Percentiles rank a stretch among this genome's conserved stretches.
These are phyloP conservation scores for Ovibos moschatus DNA, from an alignment of 2,113 vertebrate genomes.

Conservation along the genomic window DNA sequence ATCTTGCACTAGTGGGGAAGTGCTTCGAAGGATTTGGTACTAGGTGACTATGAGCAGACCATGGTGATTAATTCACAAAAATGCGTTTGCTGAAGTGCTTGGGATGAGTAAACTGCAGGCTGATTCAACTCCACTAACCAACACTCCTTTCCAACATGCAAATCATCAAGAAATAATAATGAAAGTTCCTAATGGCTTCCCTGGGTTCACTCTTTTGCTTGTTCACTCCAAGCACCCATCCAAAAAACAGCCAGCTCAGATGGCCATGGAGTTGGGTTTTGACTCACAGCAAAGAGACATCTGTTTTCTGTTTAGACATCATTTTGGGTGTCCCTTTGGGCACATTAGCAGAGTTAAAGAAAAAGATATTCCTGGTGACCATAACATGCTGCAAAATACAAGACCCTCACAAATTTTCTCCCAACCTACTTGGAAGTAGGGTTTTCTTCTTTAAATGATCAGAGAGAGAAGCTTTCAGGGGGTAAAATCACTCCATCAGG, in stretches of 20 bases:
- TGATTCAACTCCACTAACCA: not conserved
- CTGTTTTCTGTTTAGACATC: constrained; percentile 16
- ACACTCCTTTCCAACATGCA: not conserved
- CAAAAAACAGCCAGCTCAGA: not conserved
- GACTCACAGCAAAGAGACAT: not conserved
- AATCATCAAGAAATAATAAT: constrained; percentile 19
- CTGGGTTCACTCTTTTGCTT: not conserved
- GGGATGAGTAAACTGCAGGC: not conserved
- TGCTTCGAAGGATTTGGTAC: not conserved
- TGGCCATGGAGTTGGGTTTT: not conserved
- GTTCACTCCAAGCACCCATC: not conserved
- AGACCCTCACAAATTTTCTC: not conserved
- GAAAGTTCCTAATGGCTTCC: not conserved
- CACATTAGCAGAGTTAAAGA: not conserved
- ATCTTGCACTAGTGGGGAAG: not conserved
- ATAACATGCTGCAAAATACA: not conserved
- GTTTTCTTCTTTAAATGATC: constrained; percentile 9
- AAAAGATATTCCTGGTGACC: not conserved
- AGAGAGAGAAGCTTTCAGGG: not conserved
- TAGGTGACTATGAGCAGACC: not conserved
- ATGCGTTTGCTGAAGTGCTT: not conserved
- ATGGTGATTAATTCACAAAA: not conserved
- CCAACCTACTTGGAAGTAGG: not conserved
- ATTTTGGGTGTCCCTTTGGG: not conserved
- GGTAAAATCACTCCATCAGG: constrained; percentile 4